Evolutionary conservation across 1,140 invertebrate genomes (phyloP), one percentile per base, ranked within the genome.

Genomic region (Nomia melanderi): DNA sequence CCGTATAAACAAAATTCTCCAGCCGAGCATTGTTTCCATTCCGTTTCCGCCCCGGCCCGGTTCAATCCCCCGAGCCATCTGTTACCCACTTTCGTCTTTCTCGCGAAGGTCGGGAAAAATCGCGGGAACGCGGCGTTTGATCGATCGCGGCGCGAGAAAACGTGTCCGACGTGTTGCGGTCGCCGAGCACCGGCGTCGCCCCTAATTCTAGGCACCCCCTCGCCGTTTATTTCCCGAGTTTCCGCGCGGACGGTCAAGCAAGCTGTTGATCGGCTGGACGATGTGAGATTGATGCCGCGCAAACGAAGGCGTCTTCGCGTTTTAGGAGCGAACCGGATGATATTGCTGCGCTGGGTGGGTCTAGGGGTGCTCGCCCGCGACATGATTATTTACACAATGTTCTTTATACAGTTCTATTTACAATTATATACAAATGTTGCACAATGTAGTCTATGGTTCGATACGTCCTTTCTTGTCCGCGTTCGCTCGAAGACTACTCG

Each of bases 1-100:
- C 57, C 64, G 12, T 29, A 60, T 76, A 76, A 77, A 71, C 67
- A 71, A 71, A 69, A 53, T 81, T 71, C 59, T 39, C 2, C 25
- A 12, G 12, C 8, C 9, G n/a, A 8, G 31, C 29, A 36, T 73
- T 41, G 20, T 29, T 57, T 50, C 59, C 47, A 31, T 25, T 73
- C 50, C 12, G 8, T 25, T 12, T 23, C 7, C 39, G 12, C 54
- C n/a, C 31, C 14, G 5, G n/a, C 7, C 47, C 5, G 20, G 0
- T 4, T 5, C 47, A 17, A 25, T 25, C 33, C 71, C n/a, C n/a
- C 29, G 31, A 5, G 27, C 29, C 31, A 53, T 36, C 66, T 39
- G 27, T 57, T 50, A 50, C 17, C 33, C 20, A 17, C 23, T 59
- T 75, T 67, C 63, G 62, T 59, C 59, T 64, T 47, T 47, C 31